Conservation (phyloP, 2,113 vertebrate genomes). For the Oryzias woworae region DNA sequence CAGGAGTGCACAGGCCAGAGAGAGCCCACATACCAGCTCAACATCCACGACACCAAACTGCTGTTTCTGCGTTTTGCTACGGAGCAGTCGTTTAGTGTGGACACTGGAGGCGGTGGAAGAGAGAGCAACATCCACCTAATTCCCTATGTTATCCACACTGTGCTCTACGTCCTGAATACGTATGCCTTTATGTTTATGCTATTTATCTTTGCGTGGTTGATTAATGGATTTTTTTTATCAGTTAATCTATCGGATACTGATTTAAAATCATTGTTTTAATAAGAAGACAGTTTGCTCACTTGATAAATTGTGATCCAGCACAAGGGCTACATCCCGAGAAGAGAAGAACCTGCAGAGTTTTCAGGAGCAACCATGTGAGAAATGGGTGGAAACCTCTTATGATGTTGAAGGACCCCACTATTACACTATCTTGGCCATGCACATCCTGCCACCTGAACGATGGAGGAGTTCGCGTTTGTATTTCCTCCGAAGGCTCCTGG, state of each 20-base stretch:
- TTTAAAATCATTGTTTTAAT: too few relatives aligned
- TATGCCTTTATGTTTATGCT: conserved; percentile 68
- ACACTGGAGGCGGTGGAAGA: conserved; percentile 92
- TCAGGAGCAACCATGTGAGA: conserved; percentile 94
- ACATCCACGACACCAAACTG: conserved; percentile 97
- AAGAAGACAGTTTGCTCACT: not conserved
- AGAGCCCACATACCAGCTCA: conserved; percentile 98
- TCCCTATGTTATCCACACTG: conserved; percentile 97
- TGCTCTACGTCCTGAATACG: conserved; percentile 99
- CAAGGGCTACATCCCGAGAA: conserved; percentile 93
- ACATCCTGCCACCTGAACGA: conserved; percentile 87
- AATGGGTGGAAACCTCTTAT: conserved; percentile 94
- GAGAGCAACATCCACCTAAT: conserved; percentile 99
- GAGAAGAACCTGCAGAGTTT: conserved; percentile 98
- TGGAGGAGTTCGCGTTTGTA: conserved; percentile 86
- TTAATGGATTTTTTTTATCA: too few relatives aligned
- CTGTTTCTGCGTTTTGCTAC: conserved; percentile 96
- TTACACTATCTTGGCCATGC: conserved; percentile 90
- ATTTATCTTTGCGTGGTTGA: too few relatives aligned
- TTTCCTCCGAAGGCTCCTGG: conserved; percentile 87
- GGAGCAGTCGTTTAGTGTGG: conserved; percentile 96
- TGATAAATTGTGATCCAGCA: conserved; percentile 70
- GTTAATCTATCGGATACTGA: too few relatives aligned
- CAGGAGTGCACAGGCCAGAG: conserved; percentile 97
- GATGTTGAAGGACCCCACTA: conserved; percentile 97